These are phyloP conservation scores for Aplocera efformata DNA, from an alignment of 2,888 invertebrate genomes.

Conservation along the genomic window DNA sequence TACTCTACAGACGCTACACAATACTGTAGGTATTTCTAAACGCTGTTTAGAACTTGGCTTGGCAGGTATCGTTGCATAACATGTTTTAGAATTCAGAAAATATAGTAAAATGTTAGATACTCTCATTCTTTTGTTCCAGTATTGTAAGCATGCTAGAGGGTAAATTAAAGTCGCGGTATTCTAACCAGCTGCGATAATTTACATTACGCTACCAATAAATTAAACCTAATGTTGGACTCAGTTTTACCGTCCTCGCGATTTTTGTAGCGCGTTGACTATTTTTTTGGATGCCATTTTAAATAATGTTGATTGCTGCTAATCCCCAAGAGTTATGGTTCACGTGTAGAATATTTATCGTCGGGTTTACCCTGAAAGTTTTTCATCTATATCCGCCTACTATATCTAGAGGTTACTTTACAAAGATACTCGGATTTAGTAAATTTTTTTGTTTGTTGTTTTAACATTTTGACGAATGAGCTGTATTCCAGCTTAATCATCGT, in stretches of 20 bases:
- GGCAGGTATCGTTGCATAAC: no score
- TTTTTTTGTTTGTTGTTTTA: no score
- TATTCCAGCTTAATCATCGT: no score
- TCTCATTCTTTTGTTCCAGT: constrained; percentile 9
- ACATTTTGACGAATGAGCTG: no score
- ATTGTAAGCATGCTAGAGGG: constrained; percentile 11
- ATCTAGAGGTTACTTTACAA: no score
- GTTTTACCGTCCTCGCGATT: constrained; percentile 26
- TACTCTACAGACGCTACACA: no score
- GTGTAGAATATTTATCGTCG: constrained; percentile 6
- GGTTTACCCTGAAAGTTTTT: constrained; percentile 10
- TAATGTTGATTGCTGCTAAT: constrained; percentile 10
- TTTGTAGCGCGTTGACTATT: constrained; percentile 24
- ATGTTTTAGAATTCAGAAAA: no score
- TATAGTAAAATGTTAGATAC: no score
- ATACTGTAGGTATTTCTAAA: no score
- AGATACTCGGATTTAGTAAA: no score
- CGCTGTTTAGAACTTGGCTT: no score
- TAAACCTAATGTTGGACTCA: constrained; percentile 25
- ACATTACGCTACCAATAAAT: constrained; percentile 28
- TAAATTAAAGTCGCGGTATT: constrained; percentile 21
- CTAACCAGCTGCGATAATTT: constrained; percentile 22
- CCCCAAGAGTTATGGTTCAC: constrained; percentile 3
- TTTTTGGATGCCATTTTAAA: constrained; percentile 19
- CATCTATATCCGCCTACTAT: neutral